Base-by-base conservation (phyloP, 1,140 invertebrate species). In the Drosophila tsacasi region DNA sequence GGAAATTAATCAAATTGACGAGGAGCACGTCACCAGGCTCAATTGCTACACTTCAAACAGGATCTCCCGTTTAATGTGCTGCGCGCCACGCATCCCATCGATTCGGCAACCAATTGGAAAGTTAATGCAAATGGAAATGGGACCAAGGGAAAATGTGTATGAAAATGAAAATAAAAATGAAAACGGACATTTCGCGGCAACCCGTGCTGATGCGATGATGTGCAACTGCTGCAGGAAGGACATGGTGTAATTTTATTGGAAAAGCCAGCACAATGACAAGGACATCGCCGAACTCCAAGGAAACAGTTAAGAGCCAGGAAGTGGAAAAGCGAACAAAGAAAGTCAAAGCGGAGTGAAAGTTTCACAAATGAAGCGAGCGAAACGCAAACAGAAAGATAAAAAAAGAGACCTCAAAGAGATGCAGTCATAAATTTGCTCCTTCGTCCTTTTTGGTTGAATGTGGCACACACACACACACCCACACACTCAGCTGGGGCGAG, bases 1-100 rank as follows among this genome's bases (percentile, higher is more conserved):
- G 40, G 49, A 49, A 75, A 75, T 76, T 65, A 76, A 76, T 76
- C 74, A 76, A 76, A 76, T 76, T 76, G 72, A 40, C 72, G 46
- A 66, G 74, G 50, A 76, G 47, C 74, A 76, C 72, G 74, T 76
- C 69, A 71, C 52, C 66, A 32, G 49, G 23, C 50, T 30, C 64
- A 58, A 72, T 69, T 72, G 64, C 50, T 25, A 68, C 50, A 69
- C 49, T 69, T 72, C 68, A 57, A 72, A 69, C 32, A 25, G 23
- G 58, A 66, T 19, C 32, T 25, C 21, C 12, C 17, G 32, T 65
- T 65, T 39, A 62, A 65, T 42, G 35, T 64, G 52, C 25, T 32
- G 27, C 27, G 15, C 32, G n/a, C 37, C 25, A 27, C 19, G 32
- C 37, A 55, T 55, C 35, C 12, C 35, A 65, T 35, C 47, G 46